Evolutionary conservation across 2,113 vertebrate genomes (phyloP).

Genomic region (Heterochromis multidens): DNA sequence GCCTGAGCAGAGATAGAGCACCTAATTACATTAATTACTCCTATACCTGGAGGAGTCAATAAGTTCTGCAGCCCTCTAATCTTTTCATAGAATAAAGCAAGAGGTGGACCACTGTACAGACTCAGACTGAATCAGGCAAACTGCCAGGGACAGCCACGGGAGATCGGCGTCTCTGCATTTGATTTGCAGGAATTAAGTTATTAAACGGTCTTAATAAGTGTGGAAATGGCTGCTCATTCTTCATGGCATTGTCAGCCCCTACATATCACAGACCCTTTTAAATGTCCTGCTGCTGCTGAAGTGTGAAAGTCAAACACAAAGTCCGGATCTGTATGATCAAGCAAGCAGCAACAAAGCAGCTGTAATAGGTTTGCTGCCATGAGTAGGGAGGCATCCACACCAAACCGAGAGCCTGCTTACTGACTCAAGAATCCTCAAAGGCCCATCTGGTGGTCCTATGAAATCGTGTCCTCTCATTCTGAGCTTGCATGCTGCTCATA

Average conservation of each 20-base stretch:
- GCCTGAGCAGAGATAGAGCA: slow-evolving; percentile 32
- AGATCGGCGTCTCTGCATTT: not conserved
- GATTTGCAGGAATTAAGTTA: slow-evolving; percentile 25
- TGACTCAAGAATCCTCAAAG: slow-evolving; percentile 21
- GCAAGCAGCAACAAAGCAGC: not conserved
- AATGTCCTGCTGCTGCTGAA: not conserved
- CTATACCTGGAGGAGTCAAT: slow-evolving; percentile 40
- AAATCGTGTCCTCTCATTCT: not conserved
- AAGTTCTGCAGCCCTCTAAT: slow-evolving; percentile 38
- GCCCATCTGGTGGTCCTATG: slow-evolving; percentile 20
- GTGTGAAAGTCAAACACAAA: slow-evolving; percentile 42
- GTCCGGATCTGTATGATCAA: not conserved
- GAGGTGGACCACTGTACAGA: not conserved
- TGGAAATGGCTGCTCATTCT: slow-evolving; percentile 19
- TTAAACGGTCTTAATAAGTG: slow-evolving; percentile 32
- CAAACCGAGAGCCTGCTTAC: not conserved
- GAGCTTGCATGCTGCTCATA: not conserved
- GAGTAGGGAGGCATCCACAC: not conserved
- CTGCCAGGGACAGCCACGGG: not conserved
- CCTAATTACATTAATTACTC: slow-evolving; percentile 61
- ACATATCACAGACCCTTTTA: slow-evolving; percentile 6
- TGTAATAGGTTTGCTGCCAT: not conserved
- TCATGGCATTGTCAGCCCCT: not conserved
- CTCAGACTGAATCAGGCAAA: not conserved
- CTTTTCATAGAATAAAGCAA: slow-evolving; percentile 7